These are phyloP conservation scores for Amiota communis DNA, from an alignment of 2,888 invertebrate genomes.

Conservation along the genomic window DNA sequence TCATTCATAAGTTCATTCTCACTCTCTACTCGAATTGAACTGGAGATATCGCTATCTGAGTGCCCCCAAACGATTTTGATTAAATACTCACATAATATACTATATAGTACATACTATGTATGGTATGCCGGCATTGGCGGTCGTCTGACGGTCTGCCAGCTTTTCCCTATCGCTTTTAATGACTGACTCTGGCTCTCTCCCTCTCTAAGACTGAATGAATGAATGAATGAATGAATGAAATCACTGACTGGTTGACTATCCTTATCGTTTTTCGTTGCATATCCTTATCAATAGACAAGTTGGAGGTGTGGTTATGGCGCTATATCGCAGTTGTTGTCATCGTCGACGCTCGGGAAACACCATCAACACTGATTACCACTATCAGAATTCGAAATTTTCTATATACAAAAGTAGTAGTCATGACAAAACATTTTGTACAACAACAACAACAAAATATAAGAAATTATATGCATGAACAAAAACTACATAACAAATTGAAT, in stretches of 20 bases:
- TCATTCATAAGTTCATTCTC: constrained; percentile 30
- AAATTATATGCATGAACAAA: constrained; percentile 29
- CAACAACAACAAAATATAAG: constrained; percentile 27
- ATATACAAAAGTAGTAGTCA: constrained; percentile 5
- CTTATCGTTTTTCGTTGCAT: constrained; percentile 58
- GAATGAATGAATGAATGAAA: constrained; percentile 11
- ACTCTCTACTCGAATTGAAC: constrained; percentile 13
- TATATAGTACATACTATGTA: too few species aligned
- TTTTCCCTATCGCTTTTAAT: background rate
- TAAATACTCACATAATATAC: background rate
- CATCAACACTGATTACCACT: constrained; percentile 53
- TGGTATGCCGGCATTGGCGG: background rate
- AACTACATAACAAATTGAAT: constrained; percentile 34
- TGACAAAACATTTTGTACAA: constrained; percentile 16
- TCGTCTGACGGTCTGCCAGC: background rate
- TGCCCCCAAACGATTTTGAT: constrained; percentile 27
- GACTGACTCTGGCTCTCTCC: background rate
- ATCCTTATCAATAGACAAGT: constrained; percentile 59
- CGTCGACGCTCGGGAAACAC: constrained; percentile 51
- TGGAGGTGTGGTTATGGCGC: constrained; percentile 50
- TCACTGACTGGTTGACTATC: constrained; percentile 50
- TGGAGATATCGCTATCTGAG: constrained; percentile 54
- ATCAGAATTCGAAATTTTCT: constrained; percentile 38
- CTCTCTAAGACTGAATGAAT: constrained; percentile 6
- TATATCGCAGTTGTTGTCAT: constrained; percentile 36